phyloP scores from a whole-genome alignment of 2,888 invertebrate genomes.

The Andrena minutula region DNA sequence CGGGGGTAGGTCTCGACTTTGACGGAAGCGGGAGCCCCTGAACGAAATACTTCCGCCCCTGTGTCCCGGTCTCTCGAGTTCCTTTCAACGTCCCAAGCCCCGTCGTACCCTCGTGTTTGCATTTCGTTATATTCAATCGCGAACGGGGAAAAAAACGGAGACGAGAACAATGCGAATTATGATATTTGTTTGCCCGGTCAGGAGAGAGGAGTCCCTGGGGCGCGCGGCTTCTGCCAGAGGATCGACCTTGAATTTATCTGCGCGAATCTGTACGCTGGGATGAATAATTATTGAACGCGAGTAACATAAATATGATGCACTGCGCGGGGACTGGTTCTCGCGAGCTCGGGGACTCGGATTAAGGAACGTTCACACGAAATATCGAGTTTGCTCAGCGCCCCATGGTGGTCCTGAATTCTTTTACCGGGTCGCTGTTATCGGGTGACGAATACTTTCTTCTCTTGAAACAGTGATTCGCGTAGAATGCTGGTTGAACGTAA shows the following conservation, averaged over 20 bases:
- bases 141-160: conserved; percentile 67
- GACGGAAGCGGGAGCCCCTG: conserved; percentile 37
- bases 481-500: background rate
- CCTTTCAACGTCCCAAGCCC: conserved; percentile 66
- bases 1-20: conserved; percentile 55
- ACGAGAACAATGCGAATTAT: conserved; percentile 84
- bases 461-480: background rate
- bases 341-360: conserved; percentile 32
- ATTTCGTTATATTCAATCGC: conserved; percentile 84
- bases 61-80: conserved; percentile 25
- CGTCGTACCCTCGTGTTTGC: conserved; percentile 80
- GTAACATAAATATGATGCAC: conserved; percentile 70
- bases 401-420: background rate
- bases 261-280: conserved; percentile 62
- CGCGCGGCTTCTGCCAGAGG: conserved; percentile 68
- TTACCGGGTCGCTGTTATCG: background rate
- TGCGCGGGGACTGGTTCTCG: conserved; percentile 60
- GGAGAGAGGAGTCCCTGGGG: conserved; percentile 69
- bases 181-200: conserved; percentile 83
- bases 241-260: conserved; percentile 73
- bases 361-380: conserved; percentile 61
- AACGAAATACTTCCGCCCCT: conserved; percentile 51
- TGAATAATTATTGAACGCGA: conserved; percentile 72
- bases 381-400: background rate
- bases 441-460: background rate